These are phyloP conservation scores for Epinephelus awoara DNA, from an alignment of 2,797 vertebrate genomes.

Conservation along the genomic window DNA sequence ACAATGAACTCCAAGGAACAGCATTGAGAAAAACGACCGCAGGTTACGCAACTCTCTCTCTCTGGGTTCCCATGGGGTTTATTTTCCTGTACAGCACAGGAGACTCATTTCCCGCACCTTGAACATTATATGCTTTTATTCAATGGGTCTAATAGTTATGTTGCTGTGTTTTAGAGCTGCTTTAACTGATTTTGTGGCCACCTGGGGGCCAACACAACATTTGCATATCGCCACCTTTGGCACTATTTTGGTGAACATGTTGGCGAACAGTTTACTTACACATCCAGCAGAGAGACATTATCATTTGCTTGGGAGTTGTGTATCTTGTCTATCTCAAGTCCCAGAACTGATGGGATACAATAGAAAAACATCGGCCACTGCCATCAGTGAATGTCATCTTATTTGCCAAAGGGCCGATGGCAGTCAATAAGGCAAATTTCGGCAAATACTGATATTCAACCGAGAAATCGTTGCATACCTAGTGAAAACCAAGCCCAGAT, in stretches of 20 bases:
- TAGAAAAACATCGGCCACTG: too few species aligned
- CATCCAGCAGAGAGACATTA: neutral
- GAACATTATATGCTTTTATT: neutral
- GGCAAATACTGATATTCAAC: too few species aligned
- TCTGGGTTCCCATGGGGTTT: neutral
- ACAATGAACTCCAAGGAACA: conserved; percentile 11
- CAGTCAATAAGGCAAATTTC: too few species aligned
- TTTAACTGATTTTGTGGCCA: neutral
- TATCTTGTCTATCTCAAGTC: neutral
- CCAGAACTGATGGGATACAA: too few species aligned
- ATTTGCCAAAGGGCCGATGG: too few species aligned
- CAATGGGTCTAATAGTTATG: neutral
- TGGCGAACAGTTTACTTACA: neutral
- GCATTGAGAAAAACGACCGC: conserved; percentile 13
- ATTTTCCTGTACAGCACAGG: neutral
- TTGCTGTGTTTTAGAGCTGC: neutral
- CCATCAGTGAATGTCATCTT: too few species aligned
- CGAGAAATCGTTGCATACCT: too few species aligned
- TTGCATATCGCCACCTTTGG: neutral
- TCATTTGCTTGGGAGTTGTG: neutral
- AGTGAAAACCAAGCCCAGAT: too few species aligned
- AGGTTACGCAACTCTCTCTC: neutral
- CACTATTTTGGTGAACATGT: neutral
- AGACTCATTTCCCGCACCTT: neutral
- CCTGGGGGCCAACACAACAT: neutral